Conservation (phyloP, 2,797 vertebrate genomes). For the Crax fasciolata region DNA sequence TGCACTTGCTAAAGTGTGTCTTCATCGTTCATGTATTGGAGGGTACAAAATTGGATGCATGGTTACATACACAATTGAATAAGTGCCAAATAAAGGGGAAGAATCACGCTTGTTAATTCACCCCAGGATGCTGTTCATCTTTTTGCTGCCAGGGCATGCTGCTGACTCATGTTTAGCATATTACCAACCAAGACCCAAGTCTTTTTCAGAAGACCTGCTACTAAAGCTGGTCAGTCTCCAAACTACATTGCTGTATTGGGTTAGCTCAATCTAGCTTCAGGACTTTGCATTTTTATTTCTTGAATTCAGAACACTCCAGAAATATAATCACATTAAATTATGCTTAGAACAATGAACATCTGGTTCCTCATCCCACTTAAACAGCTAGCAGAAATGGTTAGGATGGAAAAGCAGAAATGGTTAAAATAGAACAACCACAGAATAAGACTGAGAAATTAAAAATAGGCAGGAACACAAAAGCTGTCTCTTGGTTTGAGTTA, state of each 20-base stretch:
- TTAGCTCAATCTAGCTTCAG: not conserved
- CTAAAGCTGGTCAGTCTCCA: not conserved
- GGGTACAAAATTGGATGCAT: not conserved
- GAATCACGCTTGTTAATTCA: not conserved
- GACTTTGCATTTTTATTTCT: not conserved
- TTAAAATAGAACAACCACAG: not conserved
- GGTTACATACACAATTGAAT: not conserved
- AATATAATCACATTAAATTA: not conserved
- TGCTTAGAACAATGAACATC: not conserved
- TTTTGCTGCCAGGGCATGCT: not conserved
- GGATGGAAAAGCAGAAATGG: constrained; percentile 4
- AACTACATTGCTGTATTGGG: not conserved
- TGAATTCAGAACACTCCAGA: not conserved
- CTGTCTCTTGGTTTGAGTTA: constrained; percentile 21
- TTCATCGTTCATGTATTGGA: not conserved
- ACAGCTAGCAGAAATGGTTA: not conserved
- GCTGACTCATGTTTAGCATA: not conserved
- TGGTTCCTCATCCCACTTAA: constrained; percentile 17
- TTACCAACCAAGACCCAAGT: not conserved
- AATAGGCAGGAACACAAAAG: constrained; percentile 15
- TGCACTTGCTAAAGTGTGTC: not conserved
- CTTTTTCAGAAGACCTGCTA: not conserved
- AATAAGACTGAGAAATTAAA: not conserved
- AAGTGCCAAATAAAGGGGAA: not conserved
- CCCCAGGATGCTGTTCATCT: not conserved